Evolutionary conservation across 1,140 invertebrate species (phyloP).

Genomic region (Delia radicum): DNA sequence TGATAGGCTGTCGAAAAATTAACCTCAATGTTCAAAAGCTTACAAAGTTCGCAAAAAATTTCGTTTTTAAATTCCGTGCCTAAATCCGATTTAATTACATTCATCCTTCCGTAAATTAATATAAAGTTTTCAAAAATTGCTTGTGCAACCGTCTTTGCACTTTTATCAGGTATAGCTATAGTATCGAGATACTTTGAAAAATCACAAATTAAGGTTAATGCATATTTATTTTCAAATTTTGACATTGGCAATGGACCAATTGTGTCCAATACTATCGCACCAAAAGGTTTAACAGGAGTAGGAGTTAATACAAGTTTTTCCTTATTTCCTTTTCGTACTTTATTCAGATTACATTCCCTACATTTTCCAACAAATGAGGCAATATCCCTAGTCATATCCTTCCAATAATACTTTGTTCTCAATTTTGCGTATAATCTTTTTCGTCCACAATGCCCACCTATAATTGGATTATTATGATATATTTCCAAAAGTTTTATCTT

Average conservation of each 20-base stretch:
- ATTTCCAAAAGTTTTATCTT: background rate
- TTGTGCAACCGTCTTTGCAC: background rate
- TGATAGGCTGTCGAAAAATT: background rate
- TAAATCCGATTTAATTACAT: conserved; percentile 12
- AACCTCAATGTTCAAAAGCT: background rate
- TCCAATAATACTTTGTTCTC: background rate
- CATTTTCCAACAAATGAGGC: conserved; percentile 12
- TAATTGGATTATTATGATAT: background rate
- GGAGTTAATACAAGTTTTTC: conserved; percentile 5
- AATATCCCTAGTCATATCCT: conserved; percentile 19
- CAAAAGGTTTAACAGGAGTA: background rate
- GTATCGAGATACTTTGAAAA: conserved; percentile 18
- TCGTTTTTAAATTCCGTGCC: conserved; percentile 16
- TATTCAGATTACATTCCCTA: too few relatives aligned
- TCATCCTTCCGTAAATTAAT: conserved; percentile 22
- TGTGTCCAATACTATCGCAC: background rate
- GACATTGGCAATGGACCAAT: background rate
- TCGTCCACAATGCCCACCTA: background rate
- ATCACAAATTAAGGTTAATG: background rate
- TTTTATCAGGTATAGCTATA: conserved; percentile 3
- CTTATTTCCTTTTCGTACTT: too few relatives aligned
- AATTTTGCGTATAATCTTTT: background rate
- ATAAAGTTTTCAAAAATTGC: conserved; percentile 21
- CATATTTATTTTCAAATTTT: too few relatives aligned
- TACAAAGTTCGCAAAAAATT: background rate